Evolutionary conservation across 2,888 invertebrate genomes (phyloP), one percentile per base, ranked within the genome.

Genomic region (Drosophila atripex): DNA sequence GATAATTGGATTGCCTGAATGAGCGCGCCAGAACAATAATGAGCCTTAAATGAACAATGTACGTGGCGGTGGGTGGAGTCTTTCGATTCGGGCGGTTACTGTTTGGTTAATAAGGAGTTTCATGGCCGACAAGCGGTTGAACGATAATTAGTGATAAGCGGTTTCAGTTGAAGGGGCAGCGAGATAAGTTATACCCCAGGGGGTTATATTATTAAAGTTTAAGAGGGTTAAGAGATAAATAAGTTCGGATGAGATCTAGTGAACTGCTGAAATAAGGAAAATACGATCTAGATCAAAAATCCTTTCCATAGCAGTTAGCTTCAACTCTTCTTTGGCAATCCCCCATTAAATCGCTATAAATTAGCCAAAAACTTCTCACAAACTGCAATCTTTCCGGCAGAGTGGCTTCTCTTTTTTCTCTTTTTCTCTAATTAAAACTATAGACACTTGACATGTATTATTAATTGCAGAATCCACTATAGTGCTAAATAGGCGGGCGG

Each of bases 1-100:
- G 63, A 63, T 71, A 71, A 72, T 72, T 72, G 56, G 71, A 55
- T 68, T 59, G 66, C 65, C 54, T 58, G 49, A 69, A 66, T 76
- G 71, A 52, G 51, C 52, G 49, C 54, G 52, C 41, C 60, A 55
- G 51, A 56, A 46, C 75, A 70, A 75, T 71, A 77, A 74, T 47
- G 50, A 82, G 58, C 79, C 51, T 46, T 71, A 66, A 72, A 65
- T 60, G 68, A 69, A 63, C 59, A 59, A 39, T 43, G 51, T 65
- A 38, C 51, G 32, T 52, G 39, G 32, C 18, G 63, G 38, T 41
- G 23, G 41, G 7, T 25, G 38, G 23, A 4, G 53, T 51, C 7
- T 12, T 57, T 12, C 30, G 16, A 30, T 39, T 18, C 21, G 43
- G 30, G 1, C 55, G 35, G 45, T 12, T 23, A 18, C 60, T 59